phyloP scores from a whole-genome alignment of 2,888 invertebrate genomes.

The Drosophila longiperda region DNA sequence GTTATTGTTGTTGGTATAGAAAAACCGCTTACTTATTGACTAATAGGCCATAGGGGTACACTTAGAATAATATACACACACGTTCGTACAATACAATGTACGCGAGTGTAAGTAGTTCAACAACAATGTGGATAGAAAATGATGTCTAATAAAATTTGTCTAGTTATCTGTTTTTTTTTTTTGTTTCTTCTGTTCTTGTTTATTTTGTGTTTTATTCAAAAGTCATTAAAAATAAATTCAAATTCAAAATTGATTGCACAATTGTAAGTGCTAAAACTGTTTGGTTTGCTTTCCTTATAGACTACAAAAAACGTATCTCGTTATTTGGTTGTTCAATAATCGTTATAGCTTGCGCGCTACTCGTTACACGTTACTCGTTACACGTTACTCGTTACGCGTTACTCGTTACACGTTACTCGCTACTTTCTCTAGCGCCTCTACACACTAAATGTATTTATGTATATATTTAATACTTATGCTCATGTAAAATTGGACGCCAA shows the following conservation, averaged over 20 bases:
- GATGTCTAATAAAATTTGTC: constrained; percentile 67
- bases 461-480: constrained; percentile 47
- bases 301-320: constrained; percentile 52
- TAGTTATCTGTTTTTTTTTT: constrained; percentile 15
- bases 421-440: constrained; percentile 30
- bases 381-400: constrained; percentile 3
- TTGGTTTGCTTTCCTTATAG: constrained; percentile 52
- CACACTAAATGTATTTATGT: constrained; percentile 14
- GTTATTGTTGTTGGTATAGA: constrained; percentile 49
- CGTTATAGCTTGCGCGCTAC: constrained; percentile 5
- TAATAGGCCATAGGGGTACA: constrained; percentile 77
- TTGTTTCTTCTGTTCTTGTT: constrained; percentile 3
- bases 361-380: not conserved
- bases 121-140: constrained; percentile 73
- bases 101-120: constrained; percentile 55
- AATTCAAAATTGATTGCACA: constrained; percentile 66
- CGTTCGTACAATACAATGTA: constrained; percentile 22
- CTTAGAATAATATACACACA: constrained; percentile 48
- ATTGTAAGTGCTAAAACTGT: constrained; percentile 47
- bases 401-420: constrained; percentile 20
- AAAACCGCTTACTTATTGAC: constrained; percentile 58
- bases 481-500: constrained; percentile 78
- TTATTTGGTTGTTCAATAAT: constrained; percentile 1
- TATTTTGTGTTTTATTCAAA: constrained; percentile 46
- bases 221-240: constrained; percentile 72